Evolutionary conservation across 2,113 vertebrate genomes (phyloP).

Genomic region (Macrotus californicus): DNA sequence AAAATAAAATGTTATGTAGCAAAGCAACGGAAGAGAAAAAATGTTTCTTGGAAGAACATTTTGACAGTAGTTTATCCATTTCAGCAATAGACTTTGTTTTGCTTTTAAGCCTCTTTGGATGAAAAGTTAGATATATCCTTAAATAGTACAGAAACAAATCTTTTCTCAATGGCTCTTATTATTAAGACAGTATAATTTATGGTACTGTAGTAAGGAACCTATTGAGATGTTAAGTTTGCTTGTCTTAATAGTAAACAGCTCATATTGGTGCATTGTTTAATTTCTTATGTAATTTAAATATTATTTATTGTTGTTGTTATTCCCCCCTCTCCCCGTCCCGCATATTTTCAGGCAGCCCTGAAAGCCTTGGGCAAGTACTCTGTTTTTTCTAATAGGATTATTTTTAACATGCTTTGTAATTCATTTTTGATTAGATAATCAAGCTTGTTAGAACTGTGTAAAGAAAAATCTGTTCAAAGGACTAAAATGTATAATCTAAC

Average conservation of each 20-base stretch:
- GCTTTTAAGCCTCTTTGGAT: neutral
- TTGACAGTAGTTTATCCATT: neutral
- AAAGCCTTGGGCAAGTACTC: neutral
- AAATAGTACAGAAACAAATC: neutral
- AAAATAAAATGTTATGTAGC: neutral
- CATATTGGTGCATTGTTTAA: neutral
- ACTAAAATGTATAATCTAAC: neutral
- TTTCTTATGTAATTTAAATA: neutral
- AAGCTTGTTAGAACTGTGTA: neutral
- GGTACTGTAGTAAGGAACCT: neutral
- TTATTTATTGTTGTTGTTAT: neutral
- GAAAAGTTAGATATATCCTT: neutral
- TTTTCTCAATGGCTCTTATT: neutral
- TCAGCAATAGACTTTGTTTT: neutral
- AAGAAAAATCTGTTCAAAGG: neutral
- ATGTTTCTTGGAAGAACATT: conserved; percentile 3
- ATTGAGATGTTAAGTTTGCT: neutral
- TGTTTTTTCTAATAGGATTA: neutral
- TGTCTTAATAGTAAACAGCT: neutral
- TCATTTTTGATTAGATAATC: conserved; percentile 5
- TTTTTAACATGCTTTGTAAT: neutral
- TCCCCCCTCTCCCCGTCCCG: too few species aligned
- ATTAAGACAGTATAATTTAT: neutral
- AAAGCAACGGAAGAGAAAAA: neutral
- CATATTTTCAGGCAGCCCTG: neutral